These are phyloP conservation scores for Hucho hucho DNA, from an alignment of 2,113 vertebrate species.

Conservation along the genomic window DNA sequence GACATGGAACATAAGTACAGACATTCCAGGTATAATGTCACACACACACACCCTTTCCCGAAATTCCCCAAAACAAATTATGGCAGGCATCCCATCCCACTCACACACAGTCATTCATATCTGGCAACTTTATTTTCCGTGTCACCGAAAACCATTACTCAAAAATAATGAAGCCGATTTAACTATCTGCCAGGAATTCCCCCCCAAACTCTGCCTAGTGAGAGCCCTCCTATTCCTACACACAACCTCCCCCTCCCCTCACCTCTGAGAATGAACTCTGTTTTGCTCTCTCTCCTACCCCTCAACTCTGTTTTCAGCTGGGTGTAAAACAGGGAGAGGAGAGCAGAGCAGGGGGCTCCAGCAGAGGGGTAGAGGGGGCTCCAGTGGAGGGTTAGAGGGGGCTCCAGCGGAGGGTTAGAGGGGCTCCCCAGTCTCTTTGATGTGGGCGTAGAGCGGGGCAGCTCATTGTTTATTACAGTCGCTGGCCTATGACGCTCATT, in stretches of 20 bases:
- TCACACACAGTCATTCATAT: neutral
- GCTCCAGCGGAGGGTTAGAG: too few relatives aligned
- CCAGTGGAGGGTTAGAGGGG: neutral
- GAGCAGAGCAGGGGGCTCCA: conserved; percentile 1
- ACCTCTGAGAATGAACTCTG: neutral
- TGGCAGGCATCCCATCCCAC: neutral
- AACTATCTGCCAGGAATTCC: neutral
- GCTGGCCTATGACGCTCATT: neutral
- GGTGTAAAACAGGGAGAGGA: conserved; percentile 20
- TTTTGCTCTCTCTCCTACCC: neutral
- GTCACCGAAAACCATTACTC: neutral
- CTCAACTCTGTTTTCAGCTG: conserved; percentile 2
- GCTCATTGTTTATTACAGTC: neutral
- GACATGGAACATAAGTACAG: neutral
- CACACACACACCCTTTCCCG: neutral
- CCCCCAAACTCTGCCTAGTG: neutral
- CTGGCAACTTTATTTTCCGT: neutral
- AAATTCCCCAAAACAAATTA: too few relatives aligned
- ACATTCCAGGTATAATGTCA: neutral
- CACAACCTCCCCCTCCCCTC: neutral
- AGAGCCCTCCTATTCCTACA: neutral
- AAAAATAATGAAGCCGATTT: neutral
- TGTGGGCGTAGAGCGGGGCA: neutral
- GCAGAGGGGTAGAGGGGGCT: neutral
- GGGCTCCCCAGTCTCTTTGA: neutral